Evolutionary conservation across 2,113 vertebrate genomes (phyloP), one percentile per base, ranked within the genome.

Genomic region (Miniopterus natalensis): DNA sequence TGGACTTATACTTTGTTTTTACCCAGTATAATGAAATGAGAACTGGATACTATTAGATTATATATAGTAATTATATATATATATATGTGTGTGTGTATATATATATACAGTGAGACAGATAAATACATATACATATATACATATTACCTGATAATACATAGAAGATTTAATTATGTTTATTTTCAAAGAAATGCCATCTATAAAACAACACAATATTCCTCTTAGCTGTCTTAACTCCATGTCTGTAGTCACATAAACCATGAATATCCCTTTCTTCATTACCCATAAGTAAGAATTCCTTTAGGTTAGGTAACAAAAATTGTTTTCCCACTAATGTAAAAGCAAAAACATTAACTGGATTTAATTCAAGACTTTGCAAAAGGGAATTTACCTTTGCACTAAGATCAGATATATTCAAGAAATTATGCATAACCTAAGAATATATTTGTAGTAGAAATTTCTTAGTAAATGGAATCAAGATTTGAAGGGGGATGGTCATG

Each of bases 291-390:
- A 83, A 90, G 71, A 75, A 95, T 94, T 77, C 47, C 74, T 96
- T 96, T n/a, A 87, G 42, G 21, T 31, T 75, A 86, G 1, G 6
- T 77, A 92, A 68, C 49, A 94, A 94, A 90, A 83, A 74, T 57
- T 90, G 89, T 91, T 49, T 47, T 6, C 17, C 23, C 18, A 45
- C 8, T 74, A 74, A 84, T 25, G 7, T 42, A 96, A 93, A 36
- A 88, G 70, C 55, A 96, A 94, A 96, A 92, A 53, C 66, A 57
- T 51, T 90, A 84, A 91, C 66, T 84, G 47, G 8, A 94, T 94
- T 96, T 93, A 81, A 49, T 71, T 96, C 53, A 70, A 81, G 53
- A 79, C 55, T 92, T 94, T 92, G 63, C 10, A 93, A 90, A 92
- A 87, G 27, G 10, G 25, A 78, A n/a, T 92, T 73, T 88, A 73